Evolutionary conservation across 1,140 invertebrate genomes (phyloP), one percentile per base, ranked within the genome.

Genomic region (Lucilia sericata): DNA sequence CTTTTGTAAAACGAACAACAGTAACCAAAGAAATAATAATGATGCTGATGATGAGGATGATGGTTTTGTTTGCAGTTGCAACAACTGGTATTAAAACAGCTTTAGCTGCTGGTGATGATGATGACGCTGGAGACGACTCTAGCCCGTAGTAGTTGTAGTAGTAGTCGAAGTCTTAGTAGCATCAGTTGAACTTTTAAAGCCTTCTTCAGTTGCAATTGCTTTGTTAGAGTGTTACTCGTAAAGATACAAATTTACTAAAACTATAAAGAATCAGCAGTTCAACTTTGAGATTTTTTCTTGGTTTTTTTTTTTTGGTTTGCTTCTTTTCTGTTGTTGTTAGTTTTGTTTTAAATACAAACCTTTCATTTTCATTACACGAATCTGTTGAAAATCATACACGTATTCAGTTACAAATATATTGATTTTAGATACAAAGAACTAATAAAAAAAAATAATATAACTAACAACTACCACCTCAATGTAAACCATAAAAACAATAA

Each of bases 141-240:
- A 2, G 42, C 25, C 51, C 7, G 51, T 78, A 30, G 25, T 30
- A 30, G 25, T 30, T 3, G 25, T 30, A n/a, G 75, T 78, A 42
- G 75, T n/a, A 30, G 25, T 30, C 25, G 25, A 30, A 30, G 25
- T 30, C 25, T 1, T 30, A n/a, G 75, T 78, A 42, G 75, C 42
- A 17, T 34, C 34, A 42, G 36, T 78, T 78, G 42, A 80, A 80
- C 76, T 51, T 49, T 80, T 49, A 49, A 25, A 80, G 76, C 76
- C 76, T 80, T 80, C 76, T 80, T 80, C 76, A 80, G 76, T 80
- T 80, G 76, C 76, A 80, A 80, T 80, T 80, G 76, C 42, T 80
- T 80, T 70, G 65, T 70, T 70, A 70, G 55, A 60, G 65, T 70
- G 65, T 70, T 70, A 70, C 65, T 70, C 65, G 21, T 21, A 70